Evolutionary conservation across 1,140 invertebrate genomes (phyloP).

Genomic region (Achroia grisella): DNA sequence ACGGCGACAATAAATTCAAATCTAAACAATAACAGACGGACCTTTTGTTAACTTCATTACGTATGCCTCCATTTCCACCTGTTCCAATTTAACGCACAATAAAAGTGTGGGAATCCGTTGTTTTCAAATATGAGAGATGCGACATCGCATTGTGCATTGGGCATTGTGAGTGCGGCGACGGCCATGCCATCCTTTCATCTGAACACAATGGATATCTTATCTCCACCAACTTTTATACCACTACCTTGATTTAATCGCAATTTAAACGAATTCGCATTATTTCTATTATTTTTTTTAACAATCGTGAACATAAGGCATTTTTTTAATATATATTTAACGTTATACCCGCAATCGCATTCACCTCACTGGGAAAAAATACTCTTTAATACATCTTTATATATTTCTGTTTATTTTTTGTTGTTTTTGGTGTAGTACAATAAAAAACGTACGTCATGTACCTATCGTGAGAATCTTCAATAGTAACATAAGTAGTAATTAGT

Average conservation of each 20-base stretch:
- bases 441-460: no score
- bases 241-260: slow-evolving; percentile 41
- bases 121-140: slow-evolving; percentile 51
- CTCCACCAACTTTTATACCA: slow-evolving; percentile 35
- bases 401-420: no score
- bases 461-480: no score
- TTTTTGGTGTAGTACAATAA: no score
- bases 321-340: no score
- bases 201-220: slow-evolving; percentile 58
- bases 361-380: no score
- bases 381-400: no score
- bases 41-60: slow-evolving; percentile 21
- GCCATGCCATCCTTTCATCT: slow-evolving; percentile 33
- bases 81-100: slow-evolving; percentile 55
- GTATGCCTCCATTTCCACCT: slow-evolving; percentile 28
- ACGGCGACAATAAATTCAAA: background rate
- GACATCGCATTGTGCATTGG: slow-evolving; percentile 56
- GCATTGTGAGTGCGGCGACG: slow-evolving; percentile 29
- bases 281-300: no score
- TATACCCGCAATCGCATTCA: no score
- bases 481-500: no score
- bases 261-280: background rate
- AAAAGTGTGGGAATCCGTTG: slow-evolving; percentile 54
- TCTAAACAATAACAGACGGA: slow-evolving; percentile 11
- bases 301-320: no score